phyloP scores from a whole-genome alignment of 2,113 vertebrate species.

The Phocoena sinus region DNA sequence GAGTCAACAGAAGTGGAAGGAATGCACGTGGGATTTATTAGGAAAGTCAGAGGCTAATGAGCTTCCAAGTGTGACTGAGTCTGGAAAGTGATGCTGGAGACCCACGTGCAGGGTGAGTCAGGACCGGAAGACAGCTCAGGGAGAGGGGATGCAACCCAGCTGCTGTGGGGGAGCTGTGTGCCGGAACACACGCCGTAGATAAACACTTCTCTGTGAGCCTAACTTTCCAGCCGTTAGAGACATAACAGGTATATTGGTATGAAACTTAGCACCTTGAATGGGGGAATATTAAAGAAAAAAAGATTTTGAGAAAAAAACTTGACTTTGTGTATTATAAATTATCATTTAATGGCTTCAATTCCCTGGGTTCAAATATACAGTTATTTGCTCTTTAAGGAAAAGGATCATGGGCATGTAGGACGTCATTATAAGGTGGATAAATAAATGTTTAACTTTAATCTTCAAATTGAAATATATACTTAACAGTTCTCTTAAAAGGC shows the following conservation, averaged over 20 bases:
- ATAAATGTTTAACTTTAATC: not conserved
- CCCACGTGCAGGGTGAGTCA: not conserved
- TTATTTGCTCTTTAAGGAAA: not conserved
- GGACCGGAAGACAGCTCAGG: not conserved
- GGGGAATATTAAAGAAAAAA: not conserved
- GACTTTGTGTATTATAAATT: not conserved
- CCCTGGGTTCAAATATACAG: not conserved
- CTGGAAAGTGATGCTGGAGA: not conserved
- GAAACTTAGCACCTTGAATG: not conserved
- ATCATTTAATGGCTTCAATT: not conserved
- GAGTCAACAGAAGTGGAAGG: not conserved
- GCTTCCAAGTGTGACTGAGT: not conserved
- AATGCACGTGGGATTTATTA: not conserved
- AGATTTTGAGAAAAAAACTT: not conserved
- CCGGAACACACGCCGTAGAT: not conserved
- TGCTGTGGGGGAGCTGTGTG: not conserved
- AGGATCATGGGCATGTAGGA: not conserved
- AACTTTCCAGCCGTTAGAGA: not conserved
- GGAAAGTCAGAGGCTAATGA: not conserved
- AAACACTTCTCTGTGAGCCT: not conserved
- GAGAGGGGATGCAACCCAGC: too few species aligned
- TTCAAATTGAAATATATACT: not conserved
- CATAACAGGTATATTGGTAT: not conserved
- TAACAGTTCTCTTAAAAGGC: not conserved
- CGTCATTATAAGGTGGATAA: not conserved